These are phyloP conservation scores for Tyrannus savana DNA, from an alignment of 2,113 vertebrate genomes.

Conservation along the genomic window DNA sequence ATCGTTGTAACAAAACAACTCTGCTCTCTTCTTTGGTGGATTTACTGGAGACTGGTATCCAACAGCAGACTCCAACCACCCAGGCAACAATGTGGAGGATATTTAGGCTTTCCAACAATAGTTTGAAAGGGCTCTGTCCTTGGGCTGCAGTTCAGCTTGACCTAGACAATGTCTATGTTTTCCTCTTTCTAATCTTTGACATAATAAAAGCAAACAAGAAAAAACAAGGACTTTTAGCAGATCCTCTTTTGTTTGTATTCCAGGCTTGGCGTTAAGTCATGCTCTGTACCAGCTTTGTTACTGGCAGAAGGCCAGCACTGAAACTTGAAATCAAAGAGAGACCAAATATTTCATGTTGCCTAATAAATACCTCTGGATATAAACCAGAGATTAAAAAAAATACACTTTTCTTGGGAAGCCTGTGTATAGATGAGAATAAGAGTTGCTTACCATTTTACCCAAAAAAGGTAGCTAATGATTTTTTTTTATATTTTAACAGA, in stretches of 20 bases:
- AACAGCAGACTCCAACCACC: not conserved
- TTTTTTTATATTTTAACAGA: not conserved
- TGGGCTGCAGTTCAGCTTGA: slow-evolving; percentile 30
- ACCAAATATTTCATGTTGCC: not conserved
- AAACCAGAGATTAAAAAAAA: not conserved
- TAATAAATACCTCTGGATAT: not conserved
- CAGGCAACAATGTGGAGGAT: not conserved
- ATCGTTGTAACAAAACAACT: not conserved
- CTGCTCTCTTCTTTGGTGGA: not conserved
- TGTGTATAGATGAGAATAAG: not conserved
- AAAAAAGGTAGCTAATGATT: not conserved
- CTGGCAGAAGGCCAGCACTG: not conserved
- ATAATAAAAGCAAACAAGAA: slow-evolving; percentile 54
- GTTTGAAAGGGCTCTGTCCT: not conserved
- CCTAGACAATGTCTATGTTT: not conserved
- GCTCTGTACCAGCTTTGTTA: not conserved
- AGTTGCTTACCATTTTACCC: not conserved
- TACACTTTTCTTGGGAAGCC: not conserved
- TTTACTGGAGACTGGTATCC: not conserved
- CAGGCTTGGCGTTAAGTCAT: not conserved
- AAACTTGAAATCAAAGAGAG: slow-evolving; percentile 3
- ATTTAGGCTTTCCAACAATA: slow-evolving; percentile 1
- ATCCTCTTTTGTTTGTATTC: slow-evolving; percentile 41
- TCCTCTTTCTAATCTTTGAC: slow-evolving; percentile 34
- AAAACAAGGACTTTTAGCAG: slow-evolving; percentile 22